These are phyloP conservation scores for Hucho hucho DNA, from an alignment of 2,113 vertebrate genomes.

Conservation along the genomic window DNA sequence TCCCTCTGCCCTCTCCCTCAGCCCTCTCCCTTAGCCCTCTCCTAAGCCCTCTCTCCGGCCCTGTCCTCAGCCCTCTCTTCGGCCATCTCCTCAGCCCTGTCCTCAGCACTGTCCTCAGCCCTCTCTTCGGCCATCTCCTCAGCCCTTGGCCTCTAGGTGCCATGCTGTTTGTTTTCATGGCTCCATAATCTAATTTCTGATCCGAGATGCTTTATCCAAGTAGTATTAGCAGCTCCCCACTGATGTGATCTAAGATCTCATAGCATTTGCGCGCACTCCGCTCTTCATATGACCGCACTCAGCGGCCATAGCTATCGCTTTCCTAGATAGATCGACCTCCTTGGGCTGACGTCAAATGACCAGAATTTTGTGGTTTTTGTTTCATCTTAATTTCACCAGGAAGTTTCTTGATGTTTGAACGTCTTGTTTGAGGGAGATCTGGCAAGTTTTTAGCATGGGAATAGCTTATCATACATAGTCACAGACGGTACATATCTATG, in stretches of 20 bases:
- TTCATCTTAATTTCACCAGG: too few relatives aligned
- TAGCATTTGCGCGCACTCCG: background rate
- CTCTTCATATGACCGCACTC: conserved; percentile 1
- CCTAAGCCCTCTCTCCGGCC: background rate
- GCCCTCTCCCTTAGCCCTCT: too few relatives aligned
- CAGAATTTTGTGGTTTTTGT: too few relatives aligned
- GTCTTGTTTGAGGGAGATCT: too few relatives aligned
- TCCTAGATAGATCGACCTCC: background rate
- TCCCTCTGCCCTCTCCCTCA: too few relatives aligned
- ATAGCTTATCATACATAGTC: too few relatives aligned
- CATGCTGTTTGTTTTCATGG: conserved; percentile 40
- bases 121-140: conserved; percentile 40
- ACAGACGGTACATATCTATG: too few relatives aligned
- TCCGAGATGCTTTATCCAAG: conserved; percentile 31
- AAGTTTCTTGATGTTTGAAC: too few relatives aligned
- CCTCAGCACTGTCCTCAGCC: conserved; percentile 24
- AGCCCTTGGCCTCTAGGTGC: conserved; percentile 12
- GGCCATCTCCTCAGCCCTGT: conserved; percentile 5
- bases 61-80: conserved; percentile 1
- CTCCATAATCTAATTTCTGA: conserved; percentile 39
- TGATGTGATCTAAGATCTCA: conserved; percentile 30
- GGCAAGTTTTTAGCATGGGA: too few relatives aligned
- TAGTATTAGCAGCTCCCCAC: conserved; percentile 41
- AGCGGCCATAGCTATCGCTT: background rate
- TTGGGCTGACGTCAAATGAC: background rate